Evolutionary conservation across 1,140 invertebrate genomes (phyloP).

Genomic region (Drosophila kurseongensis): DNA sequence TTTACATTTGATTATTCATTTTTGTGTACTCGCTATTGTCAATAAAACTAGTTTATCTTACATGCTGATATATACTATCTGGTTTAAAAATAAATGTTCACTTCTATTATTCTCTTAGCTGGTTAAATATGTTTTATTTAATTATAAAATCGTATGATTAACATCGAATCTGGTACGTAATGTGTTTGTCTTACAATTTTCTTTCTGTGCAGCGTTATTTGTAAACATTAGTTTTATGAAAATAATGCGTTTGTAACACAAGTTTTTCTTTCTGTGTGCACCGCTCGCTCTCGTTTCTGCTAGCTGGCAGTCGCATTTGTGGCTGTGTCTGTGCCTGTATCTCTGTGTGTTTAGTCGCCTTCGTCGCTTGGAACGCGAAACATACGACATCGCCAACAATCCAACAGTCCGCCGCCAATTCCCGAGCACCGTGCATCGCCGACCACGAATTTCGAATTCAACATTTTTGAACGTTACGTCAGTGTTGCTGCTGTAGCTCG

Average conservation of each 20-base stretch:
- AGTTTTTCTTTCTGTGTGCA: conserved; percentile 1
- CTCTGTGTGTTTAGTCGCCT: conserved; percentile 78
- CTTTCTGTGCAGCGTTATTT: too few relatives aligned
- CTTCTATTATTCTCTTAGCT: too few relatives aligned
- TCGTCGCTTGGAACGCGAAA: conserved; percentile 81
- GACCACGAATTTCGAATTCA: conserved; percentile 52
- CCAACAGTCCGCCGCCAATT: conserved; percentile 37
- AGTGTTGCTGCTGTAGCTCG: conserved; percentile 34
- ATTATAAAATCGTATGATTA: too few relatives aligned
- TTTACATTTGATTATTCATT: too few relatives aligned
- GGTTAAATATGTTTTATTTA: too few relatives aligned
- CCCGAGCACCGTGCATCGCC: conserved; percentile 25
- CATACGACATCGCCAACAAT: conserved; percentile 73
- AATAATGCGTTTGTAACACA: neutral
- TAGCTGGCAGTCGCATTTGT: conserved; percentile 15
- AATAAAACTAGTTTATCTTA: too few relatives aligned
- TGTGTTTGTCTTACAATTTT: too few relatives aligned
- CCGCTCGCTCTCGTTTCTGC: conserved; percentile 22
- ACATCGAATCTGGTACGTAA: too few relatives aligned
- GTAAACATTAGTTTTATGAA: neutral
- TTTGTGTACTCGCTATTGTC: too few relatives aligned
- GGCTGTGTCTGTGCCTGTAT: conserved; percentile 36
- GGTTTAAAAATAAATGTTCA: too few relatives aligned
- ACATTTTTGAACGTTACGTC: conserved; percentile 77
- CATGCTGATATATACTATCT: too few relatives aligned